Percentiles rank a stretch among this genome's conserved stretches.
phyloP scores from a whole-genome alignment of 2,888 invertebrate genomes.

The Ormia ochracea region DNA sequence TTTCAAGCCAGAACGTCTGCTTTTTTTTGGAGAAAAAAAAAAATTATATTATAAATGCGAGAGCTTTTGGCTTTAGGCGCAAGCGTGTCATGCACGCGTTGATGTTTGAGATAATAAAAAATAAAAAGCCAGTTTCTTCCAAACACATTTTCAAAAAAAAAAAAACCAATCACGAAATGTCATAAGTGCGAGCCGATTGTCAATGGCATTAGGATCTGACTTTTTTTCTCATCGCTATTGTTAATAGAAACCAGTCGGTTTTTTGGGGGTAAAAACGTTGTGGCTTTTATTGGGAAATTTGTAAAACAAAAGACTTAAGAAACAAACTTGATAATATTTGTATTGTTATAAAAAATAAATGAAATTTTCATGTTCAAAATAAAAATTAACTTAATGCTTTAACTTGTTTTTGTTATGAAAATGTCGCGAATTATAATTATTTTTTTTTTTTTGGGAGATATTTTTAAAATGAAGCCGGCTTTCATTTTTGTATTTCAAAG shows the following conservation, averaged over 20 bases:
- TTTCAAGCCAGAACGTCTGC: background rate
- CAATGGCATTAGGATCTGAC: slow-evolving; percentile 52
- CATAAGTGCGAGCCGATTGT: slow-evolving; percentile 46
- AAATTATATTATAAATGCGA: slow-evolving; percentile 38
- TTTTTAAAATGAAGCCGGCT: background rate
- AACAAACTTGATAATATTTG: background rate
- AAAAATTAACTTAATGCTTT: background rate
- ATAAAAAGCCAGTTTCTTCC: background rate
- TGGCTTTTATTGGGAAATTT: background rate
- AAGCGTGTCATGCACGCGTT: slow-evolving; percentile 61
- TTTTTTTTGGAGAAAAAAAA: background rate
- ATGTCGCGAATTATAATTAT: background rate
- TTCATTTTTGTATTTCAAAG: too few species aligned
- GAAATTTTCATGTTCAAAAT: background rate
- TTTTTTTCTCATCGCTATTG: background rate
- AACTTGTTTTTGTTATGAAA: background rate
- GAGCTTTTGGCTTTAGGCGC: slow-evolving; percentile 42
- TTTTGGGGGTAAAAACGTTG: background rate
- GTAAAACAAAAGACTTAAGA: background rate
- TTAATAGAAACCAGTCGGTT: background rate
- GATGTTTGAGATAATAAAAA: slow-evolving; percentile 32
- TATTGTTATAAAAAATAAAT: background rate
- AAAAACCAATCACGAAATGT: slow-evolving; percentile 54
- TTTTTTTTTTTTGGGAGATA: background rate
- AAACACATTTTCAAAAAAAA: slow-evolving; percentile 8